Evolutionary conservation across 2,888 invertebrate species (phyloP).

Genomic region (Apoda limacodes): DNA sequence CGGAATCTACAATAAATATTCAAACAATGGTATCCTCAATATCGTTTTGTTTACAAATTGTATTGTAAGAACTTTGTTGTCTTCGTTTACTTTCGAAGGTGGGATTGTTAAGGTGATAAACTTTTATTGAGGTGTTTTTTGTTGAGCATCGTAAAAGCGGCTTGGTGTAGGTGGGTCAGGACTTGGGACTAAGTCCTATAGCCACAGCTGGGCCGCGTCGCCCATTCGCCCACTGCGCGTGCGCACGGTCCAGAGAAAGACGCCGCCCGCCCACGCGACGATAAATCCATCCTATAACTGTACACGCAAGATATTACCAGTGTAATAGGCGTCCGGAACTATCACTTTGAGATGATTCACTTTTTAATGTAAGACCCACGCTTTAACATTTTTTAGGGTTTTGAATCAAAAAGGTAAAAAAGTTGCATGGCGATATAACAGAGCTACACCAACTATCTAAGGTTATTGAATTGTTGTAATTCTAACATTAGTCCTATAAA

Average conservation of each 20-base stretch:
- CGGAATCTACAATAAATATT: too few species aligned
- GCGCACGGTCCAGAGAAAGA: constrained; percentile 32
- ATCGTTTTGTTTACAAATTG: constrained; percentile 26
- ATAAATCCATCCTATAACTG: constrained; percentile 58
- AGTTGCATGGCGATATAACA: too few species aligned
- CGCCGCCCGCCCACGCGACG: constrained; percentile 48
- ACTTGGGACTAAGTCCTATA: constrained; percentile 8
- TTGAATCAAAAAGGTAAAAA: too few species aligned
- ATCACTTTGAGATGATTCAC: too few species aligned
- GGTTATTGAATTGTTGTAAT: too few species aligned
- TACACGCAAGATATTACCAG: constrained; percentile 51
- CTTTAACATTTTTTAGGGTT: too few species aligned
- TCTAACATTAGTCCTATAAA: too few species aligned
- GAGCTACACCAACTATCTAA: too few species aligned
- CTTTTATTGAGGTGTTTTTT: constrained; percentile 42
- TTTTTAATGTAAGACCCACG: too few species aligned
- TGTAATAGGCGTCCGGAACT: constrained; percentile 21
- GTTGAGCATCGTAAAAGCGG: constrained; percentile 42
- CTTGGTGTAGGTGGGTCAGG: constrained; percentile 40
- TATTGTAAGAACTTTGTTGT: constrained; percentile 20
- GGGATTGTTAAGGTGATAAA: constrained; percentile 35
- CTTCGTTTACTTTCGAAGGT: constrained; percentile 28
- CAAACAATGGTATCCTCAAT: too few species aligned
- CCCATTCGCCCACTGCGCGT: constrained; percentile 32
- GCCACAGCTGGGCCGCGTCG: constrained; percentile 12